phyloP scores from a whole-genome alignment of 1,140 invertebrate genomes.

The Zaprionus capensis region DNA sequence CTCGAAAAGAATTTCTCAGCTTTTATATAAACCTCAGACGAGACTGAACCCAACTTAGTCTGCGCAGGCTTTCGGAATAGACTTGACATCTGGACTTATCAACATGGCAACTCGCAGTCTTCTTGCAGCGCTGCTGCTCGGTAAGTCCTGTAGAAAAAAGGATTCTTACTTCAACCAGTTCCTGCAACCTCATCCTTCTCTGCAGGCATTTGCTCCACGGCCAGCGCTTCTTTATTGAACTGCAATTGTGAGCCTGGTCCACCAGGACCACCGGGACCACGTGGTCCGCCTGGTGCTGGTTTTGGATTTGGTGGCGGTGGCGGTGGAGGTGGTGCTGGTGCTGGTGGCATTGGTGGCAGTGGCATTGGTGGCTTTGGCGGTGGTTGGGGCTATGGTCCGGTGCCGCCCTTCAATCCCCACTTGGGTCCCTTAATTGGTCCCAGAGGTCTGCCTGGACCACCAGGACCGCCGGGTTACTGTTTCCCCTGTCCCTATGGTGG shows the following conservation, averaged over 20 bases:
- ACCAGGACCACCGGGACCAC: constrained; percentile 41
- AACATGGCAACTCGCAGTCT: constrained; percentile 43
- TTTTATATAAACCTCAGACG: constrained; percentile 44
- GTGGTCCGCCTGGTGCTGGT: constrained; percentile 21
- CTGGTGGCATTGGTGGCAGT: constrained; percentile 7
- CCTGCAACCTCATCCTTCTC: not conserved
- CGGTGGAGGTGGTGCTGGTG: not conserved
- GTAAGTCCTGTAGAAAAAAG: constrained; percentile 41
- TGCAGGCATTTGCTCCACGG: constrained; percentile 39
- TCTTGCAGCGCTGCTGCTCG: constrained; percentile 36
- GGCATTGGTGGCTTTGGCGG: constrained; percentile 15
- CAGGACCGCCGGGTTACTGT: constrained; percentile 58
- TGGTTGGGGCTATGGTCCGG: constrained; percentile 19
- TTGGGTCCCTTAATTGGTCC: constrained; percentile 31
- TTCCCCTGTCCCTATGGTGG: constrained; percentile 40
- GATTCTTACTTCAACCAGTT: not conserved
- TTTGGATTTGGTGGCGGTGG: not conserved
- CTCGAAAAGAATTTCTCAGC: not conserved
- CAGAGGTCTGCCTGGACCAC: constrained; percentile 49
- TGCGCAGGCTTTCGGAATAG: constrained; percentile 9
- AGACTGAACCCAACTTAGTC: constrained; percentile 38
- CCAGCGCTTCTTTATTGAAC: constrained; percentile 54
- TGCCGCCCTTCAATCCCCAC: constrained; percentile 20
- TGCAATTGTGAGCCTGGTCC: constrained; percentile 67
- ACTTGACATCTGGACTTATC: constrained; percentile 9